Percentiles rank a stretch among this genome's conserved stretches.
Conservation (phyloP, 2,113 vertebrate species). For the Athene noctua region DNA sequence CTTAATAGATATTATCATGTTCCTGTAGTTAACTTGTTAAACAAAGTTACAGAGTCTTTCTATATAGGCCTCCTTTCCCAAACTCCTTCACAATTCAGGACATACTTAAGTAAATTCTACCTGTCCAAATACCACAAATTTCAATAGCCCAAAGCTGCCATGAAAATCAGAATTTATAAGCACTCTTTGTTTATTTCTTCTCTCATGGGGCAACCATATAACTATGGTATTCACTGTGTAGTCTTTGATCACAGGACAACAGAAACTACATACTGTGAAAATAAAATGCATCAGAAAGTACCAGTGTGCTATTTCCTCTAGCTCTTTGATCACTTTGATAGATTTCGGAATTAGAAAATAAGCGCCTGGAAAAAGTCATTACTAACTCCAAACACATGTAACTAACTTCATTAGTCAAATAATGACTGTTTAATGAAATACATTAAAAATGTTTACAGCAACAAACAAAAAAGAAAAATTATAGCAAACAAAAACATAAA, state of each 20-base stretch:
- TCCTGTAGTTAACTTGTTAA: background rate
- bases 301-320: background rate
- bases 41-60: background rate
- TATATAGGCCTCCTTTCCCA: background rate
- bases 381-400: background rate
- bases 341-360: constrained; percentile 10
- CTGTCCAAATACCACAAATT: background rate
- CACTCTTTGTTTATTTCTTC: background rate
- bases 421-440: constrained; percentile 10
- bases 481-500: background rate
- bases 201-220: background rate
- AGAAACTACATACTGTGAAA: background rate
- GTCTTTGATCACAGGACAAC: constrained; percentile 45
- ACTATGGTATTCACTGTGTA: background rate
- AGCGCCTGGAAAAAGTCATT: background rate
- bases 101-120: background rate
- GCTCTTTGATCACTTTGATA: constrained; percentile 25
- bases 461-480: background rate
- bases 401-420: constrained; percentile 23
- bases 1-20: background rate
- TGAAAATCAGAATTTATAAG: background rate
- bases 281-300: background rate
- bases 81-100: background rate
- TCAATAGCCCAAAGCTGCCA: background rate
- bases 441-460: background rate